A percentile compares a stretch with the other conserved stretches of the same genome.
These are phyloP conservation scores for Vireo griseus DNA, from an alignment of 2,797 vertebrate genomes.

Conservation along the genomic window DNA sequence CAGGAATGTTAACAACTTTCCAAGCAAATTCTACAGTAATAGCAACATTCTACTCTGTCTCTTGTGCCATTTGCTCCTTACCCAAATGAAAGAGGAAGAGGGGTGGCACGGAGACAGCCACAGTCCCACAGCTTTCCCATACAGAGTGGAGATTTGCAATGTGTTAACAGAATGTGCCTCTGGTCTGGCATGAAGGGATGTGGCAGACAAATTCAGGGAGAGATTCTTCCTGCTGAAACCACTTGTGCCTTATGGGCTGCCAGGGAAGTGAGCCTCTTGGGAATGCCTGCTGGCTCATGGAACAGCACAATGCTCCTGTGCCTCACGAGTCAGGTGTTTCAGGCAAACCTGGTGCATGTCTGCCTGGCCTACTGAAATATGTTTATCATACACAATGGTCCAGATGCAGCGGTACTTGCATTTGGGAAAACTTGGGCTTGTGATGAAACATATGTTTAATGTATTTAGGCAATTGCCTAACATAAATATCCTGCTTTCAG, in stretches of 20 bases:
- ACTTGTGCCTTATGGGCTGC: not conserved
- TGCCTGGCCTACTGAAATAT: not conserved
- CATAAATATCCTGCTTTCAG: not conserved
- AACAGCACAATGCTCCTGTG: not conserved
- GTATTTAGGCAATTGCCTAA: not conserved
- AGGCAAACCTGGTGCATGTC: accelerated
- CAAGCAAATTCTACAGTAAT: not conserved
- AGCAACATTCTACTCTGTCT: not conserved
- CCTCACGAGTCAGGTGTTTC: not conserved
- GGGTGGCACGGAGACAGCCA: not conserved
- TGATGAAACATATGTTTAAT: not conserved
- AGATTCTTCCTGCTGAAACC: not conserved
- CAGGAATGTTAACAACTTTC: not conserved
- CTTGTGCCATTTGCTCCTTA: not conserved
- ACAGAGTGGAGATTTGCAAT: not conserved
- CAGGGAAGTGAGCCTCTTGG: not conserved
- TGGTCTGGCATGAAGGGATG: not conserved
- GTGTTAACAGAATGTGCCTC: not conserved
- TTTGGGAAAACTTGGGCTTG: not conserved
- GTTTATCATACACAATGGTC: not conserved
- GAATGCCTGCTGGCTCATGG: not conserved
- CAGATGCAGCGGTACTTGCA: not conserved
- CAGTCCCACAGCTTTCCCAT: not conserved
- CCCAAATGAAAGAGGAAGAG: not conserved
- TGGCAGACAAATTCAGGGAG: not conserved